Percentiles rank a stretch among this genome's conserved stretches.
Conservation (phyloP, 2,797 vertebrate genomes). For the Cyclopterus lumpus region DNA sequence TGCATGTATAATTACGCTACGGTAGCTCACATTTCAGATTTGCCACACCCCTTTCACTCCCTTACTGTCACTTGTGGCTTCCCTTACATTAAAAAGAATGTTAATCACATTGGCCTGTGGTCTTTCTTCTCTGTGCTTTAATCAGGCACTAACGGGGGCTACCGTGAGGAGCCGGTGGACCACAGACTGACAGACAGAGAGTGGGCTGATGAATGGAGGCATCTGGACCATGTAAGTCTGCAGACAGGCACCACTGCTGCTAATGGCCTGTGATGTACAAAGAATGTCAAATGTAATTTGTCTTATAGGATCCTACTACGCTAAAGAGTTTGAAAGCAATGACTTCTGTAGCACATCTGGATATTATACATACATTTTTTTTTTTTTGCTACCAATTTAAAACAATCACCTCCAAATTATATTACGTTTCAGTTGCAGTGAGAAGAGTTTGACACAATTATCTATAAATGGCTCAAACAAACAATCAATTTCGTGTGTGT, state of each 20-base stretch:
- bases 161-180: conserved; percentile 97
- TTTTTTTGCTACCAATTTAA: neutral
- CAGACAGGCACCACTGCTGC: conserved; percentile 38
- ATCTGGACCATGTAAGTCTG: conserved; percentile 95
- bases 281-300: conserved; percentile 47
- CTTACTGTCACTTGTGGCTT: conserved; percentile 49
- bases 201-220: conserved; percentile 99
- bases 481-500: neutral
- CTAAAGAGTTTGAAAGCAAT: conserved; percentile 18
- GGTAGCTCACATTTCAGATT: neutral
- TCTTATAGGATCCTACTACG: conserved; percentile 24
- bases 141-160: conserved; percentile 93
- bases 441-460: neutral
- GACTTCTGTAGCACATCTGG: conserved; percentile 7
- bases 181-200: conserved; percentile 98
- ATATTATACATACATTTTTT: no score
- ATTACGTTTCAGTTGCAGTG: neutral
- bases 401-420: neutral
- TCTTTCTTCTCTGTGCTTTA: conserved; percentile 71
- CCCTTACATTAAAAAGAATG: conserved; percentile 40
- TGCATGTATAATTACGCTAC: neutral
- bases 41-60: conserved; percentile 29
- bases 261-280: conserved; percentile 55
- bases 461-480: neutral
- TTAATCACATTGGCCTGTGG: conserved; percentile 59